Conservation (phyloP, 2,888 invertebrate genomes). For the Adineta ricciae region DNA sequence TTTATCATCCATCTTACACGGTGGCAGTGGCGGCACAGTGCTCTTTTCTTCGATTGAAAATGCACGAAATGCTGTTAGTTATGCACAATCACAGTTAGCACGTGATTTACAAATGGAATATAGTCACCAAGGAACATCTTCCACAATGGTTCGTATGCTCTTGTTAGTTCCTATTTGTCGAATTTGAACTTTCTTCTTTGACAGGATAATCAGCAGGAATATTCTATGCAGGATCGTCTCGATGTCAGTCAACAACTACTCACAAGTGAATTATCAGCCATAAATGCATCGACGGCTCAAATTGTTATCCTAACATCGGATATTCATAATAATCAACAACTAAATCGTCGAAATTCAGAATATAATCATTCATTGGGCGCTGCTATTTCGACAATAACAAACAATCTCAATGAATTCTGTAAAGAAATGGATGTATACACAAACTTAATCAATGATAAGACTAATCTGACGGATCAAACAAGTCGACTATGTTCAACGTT, state of each 20-base stretch:
- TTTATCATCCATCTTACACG: background rate
- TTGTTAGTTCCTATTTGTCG: background rate
- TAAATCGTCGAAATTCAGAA: constrained; percentile 17
- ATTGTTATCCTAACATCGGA: constrained; percentile 51
- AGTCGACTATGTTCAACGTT: constrained; percentile 78
- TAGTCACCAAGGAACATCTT: background rate
- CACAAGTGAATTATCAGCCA: constrained; percentile 89
- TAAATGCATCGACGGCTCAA: constrained; percentile 98
- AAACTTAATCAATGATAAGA: constrained; percentile 72
- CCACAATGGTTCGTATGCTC: background rate
- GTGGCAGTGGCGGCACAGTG: background rate
- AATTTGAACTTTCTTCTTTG: background rate
- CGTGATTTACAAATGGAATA: constrained; percentile 15
- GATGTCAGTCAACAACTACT: constrained; percentile 91
- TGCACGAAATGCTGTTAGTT: constrained; percentile 8
- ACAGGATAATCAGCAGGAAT: background rate
- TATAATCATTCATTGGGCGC: constrained; percentile 26
- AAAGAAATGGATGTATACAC: constrained; percentile 82
- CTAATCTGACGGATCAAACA: constrained; percentile 81
- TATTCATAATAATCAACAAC: background rate
- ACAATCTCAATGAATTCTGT: constrained; percentile 88
- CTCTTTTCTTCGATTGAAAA: constrained; percentile 26
- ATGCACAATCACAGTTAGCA: constrained; percentile 27
- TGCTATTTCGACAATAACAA: constrained; percentile 54
- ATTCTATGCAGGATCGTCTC: constrained; percentile 58